phyloP scores from a whole-genome alignment of 1,140 invertebrate species.

The Tetramorium parvispinum region DNA sequence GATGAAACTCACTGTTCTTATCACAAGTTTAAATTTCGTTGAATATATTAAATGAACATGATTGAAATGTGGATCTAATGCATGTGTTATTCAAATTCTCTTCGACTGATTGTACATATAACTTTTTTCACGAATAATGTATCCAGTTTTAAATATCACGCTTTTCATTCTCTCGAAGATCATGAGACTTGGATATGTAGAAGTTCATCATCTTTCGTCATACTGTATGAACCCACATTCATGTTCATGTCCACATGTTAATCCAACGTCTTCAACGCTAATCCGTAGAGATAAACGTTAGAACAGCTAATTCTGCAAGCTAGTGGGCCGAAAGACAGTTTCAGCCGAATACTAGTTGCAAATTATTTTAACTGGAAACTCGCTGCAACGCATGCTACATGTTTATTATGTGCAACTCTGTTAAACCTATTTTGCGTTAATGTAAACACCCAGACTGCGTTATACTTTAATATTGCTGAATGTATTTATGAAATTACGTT shows the following conservation, averaged over 20 bases:
- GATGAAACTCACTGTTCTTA: slow-evolving; percentile 1
- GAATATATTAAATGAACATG: slow-evolving; percentile 34
- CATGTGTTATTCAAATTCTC: slow-evolving; percentile 15
- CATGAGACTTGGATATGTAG: slow-evolving; percentile 16
- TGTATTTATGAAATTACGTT: slow-evolving; percentile 58
- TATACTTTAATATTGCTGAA: slow-evolving; percentile 34
- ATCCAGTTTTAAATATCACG: slow-evolving; percentile 6
- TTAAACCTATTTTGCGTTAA: slow-evolving; percentile 46
- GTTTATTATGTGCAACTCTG: slow-evolving; percentile 50
- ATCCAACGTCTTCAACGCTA: slow-evolving; percentile 26
- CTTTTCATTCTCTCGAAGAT: background rate
- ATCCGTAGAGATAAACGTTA: slow-evolving; percentile 22
- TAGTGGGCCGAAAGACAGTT: slow-evolving; percentile 19
- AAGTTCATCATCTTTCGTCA: slow-evolving; percentile 9
- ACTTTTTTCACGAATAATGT: background rate
- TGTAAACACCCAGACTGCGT: slow-evolving; percentile 55
- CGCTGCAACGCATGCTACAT: slow-evolving; percentile 53
- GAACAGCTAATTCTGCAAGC: slow-evolving; percentile 25
- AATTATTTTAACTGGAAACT: slow-evolving; percentile 23
- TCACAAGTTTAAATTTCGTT: slow-evolving; percentile 22
- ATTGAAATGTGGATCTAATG: slow-evolving; percentile 35
- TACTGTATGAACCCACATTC: slow-evolving; percentile 14
- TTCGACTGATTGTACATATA: background rate
- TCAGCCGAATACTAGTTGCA: slow-evolving; percentile 37
- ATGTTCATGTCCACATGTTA: slow-evolving; percentile 10